A percentile compares a stretch with the other conserved stretches of the same genome.
Evolutionary conservation across 2,888 invertebrate species (phyloP).

Genomic region (Arctia plantaginis): DNA sequence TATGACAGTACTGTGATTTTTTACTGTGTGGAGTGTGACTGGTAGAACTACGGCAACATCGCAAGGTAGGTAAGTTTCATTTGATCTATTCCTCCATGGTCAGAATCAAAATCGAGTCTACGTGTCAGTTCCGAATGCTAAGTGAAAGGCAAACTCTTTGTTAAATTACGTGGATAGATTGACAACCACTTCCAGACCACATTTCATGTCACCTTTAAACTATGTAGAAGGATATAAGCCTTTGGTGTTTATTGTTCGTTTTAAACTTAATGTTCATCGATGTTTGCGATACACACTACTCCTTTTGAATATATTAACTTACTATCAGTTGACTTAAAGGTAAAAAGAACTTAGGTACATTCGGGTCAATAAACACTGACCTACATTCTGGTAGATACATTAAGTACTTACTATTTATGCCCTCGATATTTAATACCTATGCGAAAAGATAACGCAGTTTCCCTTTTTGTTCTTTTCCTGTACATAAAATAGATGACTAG

Average conservation of each 20-base stretch:
- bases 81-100: constrained; percentile 57
- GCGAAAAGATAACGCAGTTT: constrained; percentile 32
- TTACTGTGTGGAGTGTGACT: constrained; percentile 64
- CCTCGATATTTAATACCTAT: constrained; percentile 57
- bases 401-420: constrained; percentile 33
- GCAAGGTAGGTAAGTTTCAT: constrained; percentile 71
- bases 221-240: constrained; percentile 27
- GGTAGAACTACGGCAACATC: constrained; percentile 59
- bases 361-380: constrained; percentile 45
- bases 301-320: constrained; percentile 31
- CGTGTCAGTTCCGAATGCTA: constrained; percentile 82
- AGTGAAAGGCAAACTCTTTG: constrained; percentile 85
- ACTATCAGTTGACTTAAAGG: constrained; percentile 30
- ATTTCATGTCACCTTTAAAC: constrained; percentile 43
- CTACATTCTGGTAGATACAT: constrained; percentile 41
- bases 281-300: constrained; percentile 26
- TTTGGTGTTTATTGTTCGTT: constrained; percentile 6
- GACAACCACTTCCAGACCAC: constrained; percentile 63
- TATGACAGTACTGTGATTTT: constrained; percentile 74
- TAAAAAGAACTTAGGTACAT: constrained; percentile 15
- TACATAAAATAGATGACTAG: neutral
- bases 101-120: constrained; percentile 75
- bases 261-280: constrained; percentile 18
- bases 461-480: constrained; percentile 18
- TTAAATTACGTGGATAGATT: constrained; percentile 74